Base-by-base conservation (phyloP, 1,140 invertebrate genomes). In the Hycleus cichorii region DNA sequence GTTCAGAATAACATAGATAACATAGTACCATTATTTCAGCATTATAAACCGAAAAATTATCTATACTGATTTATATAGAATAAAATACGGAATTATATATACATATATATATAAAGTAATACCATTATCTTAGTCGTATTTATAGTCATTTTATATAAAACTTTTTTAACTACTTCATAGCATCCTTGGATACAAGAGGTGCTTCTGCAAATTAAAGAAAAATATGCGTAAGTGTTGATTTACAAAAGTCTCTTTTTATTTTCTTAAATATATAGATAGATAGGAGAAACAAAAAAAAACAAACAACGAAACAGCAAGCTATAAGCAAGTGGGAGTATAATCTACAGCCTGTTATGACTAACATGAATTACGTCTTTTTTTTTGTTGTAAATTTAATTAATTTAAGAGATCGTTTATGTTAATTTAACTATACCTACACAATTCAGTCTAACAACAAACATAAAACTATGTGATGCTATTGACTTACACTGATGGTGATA, bases 201-300 rank as follows among this genome's bases (percentile, higher is more conserved):
- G 60, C 49, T 62, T 62, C 60, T 62, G 60, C 49, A 62, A 62
- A 50, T 62, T 32, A 32, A 62, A 62, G 46, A 62, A 62, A 62
- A 54, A 57, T 46, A 32, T 45, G 24, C 46, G 39, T 58, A 62
- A 52, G 52, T 51, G 39, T 52, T 40, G 57, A 57, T 57, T 32
- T 32, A 32, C 32, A 32, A 32, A 7, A 5, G 32, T 32, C 7
- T 32, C 32, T 5, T 32, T 32, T 32, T 32, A 32, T 32, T 5
- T 32, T 5, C 7, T 5, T 32, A 32, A 7, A 32, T 32, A 32
- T 32, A 32, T 32, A 32, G 32, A 32, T 7, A 32, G 4, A 32
- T 32, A 32, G 32, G 32, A 32, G 32, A 32, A 57, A 8, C 38
- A 52, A 39, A 58, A 57, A 58, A 52, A 39, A 58, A 57, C 43